Base-by-base conservation (phyloP, 1,140 invertebrate species). In the Drosophila equinoxialis region DNA sequence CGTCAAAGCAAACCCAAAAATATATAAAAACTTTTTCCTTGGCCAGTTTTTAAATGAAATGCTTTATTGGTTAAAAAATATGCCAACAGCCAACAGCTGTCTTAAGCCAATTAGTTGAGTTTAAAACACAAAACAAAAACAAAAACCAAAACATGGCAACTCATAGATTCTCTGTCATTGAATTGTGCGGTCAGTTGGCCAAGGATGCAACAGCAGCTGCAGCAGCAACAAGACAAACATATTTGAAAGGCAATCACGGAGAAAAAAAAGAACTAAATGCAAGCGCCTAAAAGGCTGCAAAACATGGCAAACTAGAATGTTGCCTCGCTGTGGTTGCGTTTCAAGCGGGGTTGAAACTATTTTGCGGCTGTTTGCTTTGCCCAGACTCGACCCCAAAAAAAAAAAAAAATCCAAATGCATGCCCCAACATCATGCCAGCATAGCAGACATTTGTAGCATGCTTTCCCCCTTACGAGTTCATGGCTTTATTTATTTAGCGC, bases 401-500 rank as follows among this genome's bases (percentile, higher is more conserved):
- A 57, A 57, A 70, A 73, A 48, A 14, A 35, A 23, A 41, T 20
- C 37, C 58, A 70, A 39, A 17, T 30, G 33, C 45, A 17, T 14
- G 17, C 45, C 20, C 54, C 30, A 2, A 10, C 48, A 20, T 33
- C 39, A n/a, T 54, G 55, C 26, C 63, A 11, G 68, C 65, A 73
- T 58, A 62, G 68, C 68, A 78, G 68, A 78, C 82, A 85, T 81
- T 81, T 75, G 82, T 73, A 71, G 70, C 68, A 70, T 76, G 72
- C 30, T 30, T 6, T 0, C 30, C 59, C 41, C n/a, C 61, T 17
- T 48, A 51, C 74, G 65, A 81, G 83, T 87, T 89, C 84, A 87
- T 89, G 83, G 84, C 83, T 87, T 87, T 87, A 87, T 87, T 87
- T 87, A 86, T 87, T 87, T 87, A 87, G 83, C 83, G 84, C 84